Percentiles rank a stretch among this genome's conserved stretches.
Evolutionary conservation across 2,797 vertebrate genomes (phyloP).

Genomic region (Pogoniulus pusillus): DNA sequence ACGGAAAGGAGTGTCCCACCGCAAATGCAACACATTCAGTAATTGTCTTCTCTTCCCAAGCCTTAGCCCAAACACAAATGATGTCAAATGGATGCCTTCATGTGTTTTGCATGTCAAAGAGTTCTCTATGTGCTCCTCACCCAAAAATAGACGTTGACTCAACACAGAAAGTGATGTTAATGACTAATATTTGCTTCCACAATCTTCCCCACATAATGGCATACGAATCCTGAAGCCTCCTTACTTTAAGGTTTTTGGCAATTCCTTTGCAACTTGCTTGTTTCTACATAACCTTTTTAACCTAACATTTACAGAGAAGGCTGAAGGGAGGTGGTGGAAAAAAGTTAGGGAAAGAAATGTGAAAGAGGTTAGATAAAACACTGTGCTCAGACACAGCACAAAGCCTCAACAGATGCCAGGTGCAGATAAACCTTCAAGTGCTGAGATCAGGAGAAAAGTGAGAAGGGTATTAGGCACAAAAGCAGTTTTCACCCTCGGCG

Average conservation of each 20-base stretch:
- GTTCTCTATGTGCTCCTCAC: slow-evolving; percentile 48
- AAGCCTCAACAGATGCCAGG: not conserved
- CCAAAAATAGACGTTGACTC: slow-evolving; percentile 80
- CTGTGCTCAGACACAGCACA: not conserved
- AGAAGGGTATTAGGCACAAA: not conserved
- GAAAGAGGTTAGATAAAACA: not conserved
- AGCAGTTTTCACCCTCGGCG: not conserved
- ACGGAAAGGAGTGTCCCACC: not conserved
- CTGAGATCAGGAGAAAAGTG: not conserved
- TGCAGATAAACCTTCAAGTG: not conserved
- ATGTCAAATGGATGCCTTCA: slow-evolving; percentile 60
- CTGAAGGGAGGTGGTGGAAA: slow-evolving; percentile 26
- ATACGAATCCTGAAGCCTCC: slow-evolving; percentile 22
- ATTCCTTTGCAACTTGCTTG: slow-evolving; percentile 16
- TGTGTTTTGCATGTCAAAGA: slow-evolving; percentile 64
- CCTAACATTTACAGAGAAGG: slow-evolving; percentile 37
- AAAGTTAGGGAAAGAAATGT: not conserved
- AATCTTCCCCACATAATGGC: slow-evolving; percentile 55
- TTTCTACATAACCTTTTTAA: slow-evolving; percentile 47
- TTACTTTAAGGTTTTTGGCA: slow-evolving; percentile 28
- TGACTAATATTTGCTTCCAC: slow-evolving; percentile 75
- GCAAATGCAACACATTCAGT: not conserved
- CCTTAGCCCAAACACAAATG: slow-evolving; percentile 48
- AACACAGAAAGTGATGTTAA: slow-evolving; percentile 74
- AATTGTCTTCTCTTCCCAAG: not conserved